Conservation (phyloP, 2,113 vertebrate genomes). For the Leucosticte australis region DNA sequence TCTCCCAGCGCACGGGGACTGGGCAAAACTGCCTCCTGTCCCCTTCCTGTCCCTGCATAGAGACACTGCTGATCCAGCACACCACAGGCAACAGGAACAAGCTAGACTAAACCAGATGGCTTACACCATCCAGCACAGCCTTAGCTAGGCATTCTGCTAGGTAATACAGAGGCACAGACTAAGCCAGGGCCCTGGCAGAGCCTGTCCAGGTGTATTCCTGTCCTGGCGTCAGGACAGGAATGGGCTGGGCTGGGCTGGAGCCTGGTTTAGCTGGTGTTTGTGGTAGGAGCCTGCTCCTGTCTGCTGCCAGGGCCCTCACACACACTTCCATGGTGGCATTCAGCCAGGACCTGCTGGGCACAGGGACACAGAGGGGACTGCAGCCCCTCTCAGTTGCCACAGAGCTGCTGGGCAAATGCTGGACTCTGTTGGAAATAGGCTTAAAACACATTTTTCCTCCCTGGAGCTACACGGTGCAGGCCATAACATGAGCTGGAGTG, state of each 20-base stretch:
- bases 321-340: background rate
- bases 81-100: background rate
- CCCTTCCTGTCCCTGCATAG: background rate
- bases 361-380: background rate
- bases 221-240: background rate
- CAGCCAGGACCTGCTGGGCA: background rate
- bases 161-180: background rate
- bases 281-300: background rate
- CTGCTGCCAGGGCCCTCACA: background rate
- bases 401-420: background rate
- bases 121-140: background rate
- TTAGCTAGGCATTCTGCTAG: background rate
- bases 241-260: background rate
- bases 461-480: background rate
- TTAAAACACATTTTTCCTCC: background rate
- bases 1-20: background rate
- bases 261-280: background rate
- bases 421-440: background rate
- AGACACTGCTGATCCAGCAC: background rate
- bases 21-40: background rate
- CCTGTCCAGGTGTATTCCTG: background rate
- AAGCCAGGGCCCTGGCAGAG: background rate
- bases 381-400: background rate
- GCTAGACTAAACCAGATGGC: background rate
- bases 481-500: background rate